A percentile compares a stretch with the other conserved stretches of the same genome.
These are phyloP conservation scores for Eristalis pertinax DNA, from an alignment of 2,888 invertebrate genomes.

Conservation along the genomic window DNA sequence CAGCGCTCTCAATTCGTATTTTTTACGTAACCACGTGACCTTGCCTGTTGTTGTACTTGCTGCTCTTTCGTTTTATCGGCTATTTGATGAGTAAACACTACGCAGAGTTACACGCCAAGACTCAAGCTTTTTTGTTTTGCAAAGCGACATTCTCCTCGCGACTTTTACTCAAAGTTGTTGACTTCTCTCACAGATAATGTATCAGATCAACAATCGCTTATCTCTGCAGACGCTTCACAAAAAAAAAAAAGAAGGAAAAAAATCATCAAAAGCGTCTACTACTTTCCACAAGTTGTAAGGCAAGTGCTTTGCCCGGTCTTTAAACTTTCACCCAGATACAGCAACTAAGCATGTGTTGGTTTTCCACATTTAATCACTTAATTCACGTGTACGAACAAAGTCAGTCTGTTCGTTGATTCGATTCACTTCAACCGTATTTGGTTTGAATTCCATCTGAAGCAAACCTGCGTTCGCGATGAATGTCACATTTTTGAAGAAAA, in stretches of 20 bases:
- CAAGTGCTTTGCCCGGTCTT: neutral
- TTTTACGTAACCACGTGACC: neutral
- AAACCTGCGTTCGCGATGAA: no score
- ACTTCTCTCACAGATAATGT: neutral
- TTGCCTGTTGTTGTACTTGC: neutral
- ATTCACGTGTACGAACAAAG: neutral
- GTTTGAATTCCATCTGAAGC: neutral
- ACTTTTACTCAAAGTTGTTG: neutral
- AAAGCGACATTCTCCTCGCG: neutral
- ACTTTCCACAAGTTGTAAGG: neutral
- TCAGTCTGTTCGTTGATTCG: neutral
- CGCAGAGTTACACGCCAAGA: neutral
- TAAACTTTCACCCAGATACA: conserved; percentile 10
- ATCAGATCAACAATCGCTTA: neutral
- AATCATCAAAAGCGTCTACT: no score
- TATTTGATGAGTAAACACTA: neutral
- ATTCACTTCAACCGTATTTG: neutral
- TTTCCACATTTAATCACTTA: neutral
- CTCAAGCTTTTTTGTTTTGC: neutral
- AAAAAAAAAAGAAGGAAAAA: no score
- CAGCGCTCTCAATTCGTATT: neutral
- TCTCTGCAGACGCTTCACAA: neutral
- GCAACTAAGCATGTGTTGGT: neutral
- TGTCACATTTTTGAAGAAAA: neutral
- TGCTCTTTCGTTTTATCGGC: neutral